Conservation (phyloP, 2,888 invertebrate species). For the Himalopsyche anomala region DNA sequence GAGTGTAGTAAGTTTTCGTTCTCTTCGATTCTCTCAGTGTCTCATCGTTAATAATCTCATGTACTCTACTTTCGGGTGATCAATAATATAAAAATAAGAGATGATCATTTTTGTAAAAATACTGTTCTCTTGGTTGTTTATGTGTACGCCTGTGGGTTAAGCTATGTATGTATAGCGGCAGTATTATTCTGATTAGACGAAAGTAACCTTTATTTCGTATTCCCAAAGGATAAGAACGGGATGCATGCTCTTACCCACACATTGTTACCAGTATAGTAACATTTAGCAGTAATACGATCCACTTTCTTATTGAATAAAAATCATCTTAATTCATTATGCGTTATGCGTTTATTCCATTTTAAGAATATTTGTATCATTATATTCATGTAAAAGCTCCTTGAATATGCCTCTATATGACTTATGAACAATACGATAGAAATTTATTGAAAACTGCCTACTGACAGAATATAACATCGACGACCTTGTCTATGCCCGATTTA, state of each 20-base stretch:
- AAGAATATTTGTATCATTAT: too few species aligned
- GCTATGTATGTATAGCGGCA: conserved; percentile 6
- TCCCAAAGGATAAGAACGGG: conserved; percentile 31
- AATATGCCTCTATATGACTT: too few species aligned
- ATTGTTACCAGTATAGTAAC: conserved; percentile 46
- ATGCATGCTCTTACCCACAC: conserved; percentile 44
- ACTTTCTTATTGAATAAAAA: conserved; percentile 51
- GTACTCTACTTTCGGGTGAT: neutral
- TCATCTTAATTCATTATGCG: neutral
- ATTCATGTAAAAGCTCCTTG: too few species aligned
- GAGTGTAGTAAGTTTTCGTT: neutral
- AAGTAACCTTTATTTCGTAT: neutral
- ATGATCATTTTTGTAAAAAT: conserved; percentile 33
- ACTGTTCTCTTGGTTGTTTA: conserved; percentile 23
- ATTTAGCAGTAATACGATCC: conserved; percentile 55
- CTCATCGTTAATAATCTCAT: neutral
- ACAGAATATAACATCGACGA: conserved; percentile 8
- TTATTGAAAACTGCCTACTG: conserved; percentile 7
- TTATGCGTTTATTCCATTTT: neutral
- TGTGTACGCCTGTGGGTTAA: conserved; percentile 13
- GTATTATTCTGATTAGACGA: neutral
- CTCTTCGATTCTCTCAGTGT: neutral
- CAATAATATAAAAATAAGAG: neutral
- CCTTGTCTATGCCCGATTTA: conserved; percentile 40
- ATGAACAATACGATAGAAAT: neutral